Evolutionary conservation across 2,113 vertebrate species (phyloP), one percentile per base, ranked within the genome.

Genomic region (Nycticebus coucang): DNA sequence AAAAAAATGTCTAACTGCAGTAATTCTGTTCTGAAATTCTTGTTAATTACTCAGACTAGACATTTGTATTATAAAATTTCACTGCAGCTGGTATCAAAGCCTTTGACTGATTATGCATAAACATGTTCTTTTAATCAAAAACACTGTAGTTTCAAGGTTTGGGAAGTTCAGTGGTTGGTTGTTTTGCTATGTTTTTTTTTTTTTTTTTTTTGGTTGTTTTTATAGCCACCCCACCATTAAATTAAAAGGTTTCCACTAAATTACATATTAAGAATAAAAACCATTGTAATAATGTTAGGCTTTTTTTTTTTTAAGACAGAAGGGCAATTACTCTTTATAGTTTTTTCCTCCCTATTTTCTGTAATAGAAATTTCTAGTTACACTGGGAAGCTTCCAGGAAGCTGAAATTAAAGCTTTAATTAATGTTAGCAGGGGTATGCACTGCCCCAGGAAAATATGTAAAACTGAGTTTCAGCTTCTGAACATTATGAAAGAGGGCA

Each of bases 371-470:
- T 94, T 92, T 66, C 87, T 94, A 74, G 80, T 95, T 89, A 89
- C n/a, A 95, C 13, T 22, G n/a, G 22, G 87, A 95, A 91, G 37
- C n/a, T 81, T 92, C 28, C 22, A 66, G 45, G 75, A 93, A 94
- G 37, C 79, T 91, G 41, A 96, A 78, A 60, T 85, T 86, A 69
- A 91, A 94, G 35, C 62, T 66, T 83, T 87, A 90, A 87, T 94
- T 91, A 82, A 62, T 50, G 24, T 94, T n/a, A 64, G 14, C 35
- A 17, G 57, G 83, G 66, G 53, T 79, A 18, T 24, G 14, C 3
- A 7, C 6, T 71, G 24, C 24, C 90, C 53, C 86, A 66, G 78
- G 84, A 83, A 96, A 80, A 87, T 9, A 60, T 4, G 2, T 89
- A 24, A 28, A 35, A 59, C 35, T 87, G 68, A 50, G 59, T 84